These are phyloP conservation scores for Chrosomus eos DNA, from an alignment of 2,797 vertebrate genomes.

Conservation along the genomic window DNA sequence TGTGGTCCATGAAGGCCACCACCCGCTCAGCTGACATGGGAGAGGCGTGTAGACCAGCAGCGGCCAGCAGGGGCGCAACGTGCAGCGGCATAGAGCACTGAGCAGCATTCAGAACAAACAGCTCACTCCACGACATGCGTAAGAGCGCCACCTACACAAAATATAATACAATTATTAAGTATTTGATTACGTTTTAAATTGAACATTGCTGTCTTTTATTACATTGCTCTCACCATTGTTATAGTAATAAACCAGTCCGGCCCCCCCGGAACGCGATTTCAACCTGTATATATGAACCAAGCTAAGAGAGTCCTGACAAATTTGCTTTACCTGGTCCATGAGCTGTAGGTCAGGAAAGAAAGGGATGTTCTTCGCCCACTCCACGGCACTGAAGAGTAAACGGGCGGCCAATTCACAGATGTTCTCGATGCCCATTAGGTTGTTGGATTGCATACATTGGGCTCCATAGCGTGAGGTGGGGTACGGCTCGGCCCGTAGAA, in stretches of 20 bases:
- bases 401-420: constrained; percentile 89
- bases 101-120: constrained; percentile 87
- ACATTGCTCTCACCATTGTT: neutral
- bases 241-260: neutral
- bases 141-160: constrained; percentile 79
- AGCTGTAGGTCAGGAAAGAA: constrained; percentile 90
- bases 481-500: constrained; percentile 87
- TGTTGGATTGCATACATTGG: constrained; percentile 88
- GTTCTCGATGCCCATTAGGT: constrained; percentile 89
- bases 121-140: constrained; percentile 89
- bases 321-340: constrained; percentile 81
- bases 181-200: neutral
- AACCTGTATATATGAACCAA: neutral
- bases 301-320: neutral
- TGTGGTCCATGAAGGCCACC: constrained; percentile 91
- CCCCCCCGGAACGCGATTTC: too few relatives aligned
- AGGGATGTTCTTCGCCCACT: constrained; percentile 91
- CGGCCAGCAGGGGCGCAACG: constrained; percentile 84
- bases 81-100: constrained; percentile 89
- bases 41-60: constrained; percentile 86
- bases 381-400: constrained; percentile 87
- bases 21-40: constrained; percentile 87
- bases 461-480: constrained; percentile 85
- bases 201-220: neutral
- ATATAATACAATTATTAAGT: neutral